phyloP scores from a whole-genome alignment of 2,888 invertebrate genomes.

The Myopa tessellatipennis region DNA sequence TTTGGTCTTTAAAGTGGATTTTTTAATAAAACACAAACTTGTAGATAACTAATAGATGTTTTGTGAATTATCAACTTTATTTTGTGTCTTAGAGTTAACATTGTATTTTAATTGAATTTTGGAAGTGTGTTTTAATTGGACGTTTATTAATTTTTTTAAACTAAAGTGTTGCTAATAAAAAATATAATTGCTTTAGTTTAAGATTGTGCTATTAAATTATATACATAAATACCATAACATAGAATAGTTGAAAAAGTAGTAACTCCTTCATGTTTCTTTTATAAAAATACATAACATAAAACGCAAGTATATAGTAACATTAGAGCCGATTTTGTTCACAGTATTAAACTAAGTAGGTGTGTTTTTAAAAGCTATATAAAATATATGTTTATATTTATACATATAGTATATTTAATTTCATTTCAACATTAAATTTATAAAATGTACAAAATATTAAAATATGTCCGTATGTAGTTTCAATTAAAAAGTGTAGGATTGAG shows the following conservation, averaged over 20 bases:
- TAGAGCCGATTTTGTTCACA: background rate
- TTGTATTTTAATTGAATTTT: conserved; percentile 45
- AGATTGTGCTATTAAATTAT: conserved; percentile 13
- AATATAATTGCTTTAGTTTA: conserved; percentile 10
- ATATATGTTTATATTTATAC: background rate
- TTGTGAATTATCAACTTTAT: no score
- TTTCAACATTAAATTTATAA: conserved; percentile 22
- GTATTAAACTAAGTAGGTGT: background rate
- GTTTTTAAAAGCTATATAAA: background rate
- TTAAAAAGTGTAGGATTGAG: conserved; percentile 7
- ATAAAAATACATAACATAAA: conserved; percentile 1
- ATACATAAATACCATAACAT: background rate
- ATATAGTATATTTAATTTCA: background rate
- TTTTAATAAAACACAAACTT: no score
- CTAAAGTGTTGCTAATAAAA: background rate
- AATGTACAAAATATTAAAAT: conserved; percentile 31
- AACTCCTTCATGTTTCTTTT: background rate
- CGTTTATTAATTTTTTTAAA: conserved; percentile 51
- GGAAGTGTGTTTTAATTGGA: conserved; percentile 60
- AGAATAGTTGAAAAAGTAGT: no score
- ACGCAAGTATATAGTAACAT: conserved; percentile 2
- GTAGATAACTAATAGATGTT: no score
- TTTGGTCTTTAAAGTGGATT: no score
- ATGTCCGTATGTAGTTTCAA: conserved; percentile 1
- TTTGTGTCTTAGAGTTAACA: no score